phyloP scores from a whole-genome alignment of 2,888 invertebrate genomes.

The Hydroisotoma schaefferi region DNA sequence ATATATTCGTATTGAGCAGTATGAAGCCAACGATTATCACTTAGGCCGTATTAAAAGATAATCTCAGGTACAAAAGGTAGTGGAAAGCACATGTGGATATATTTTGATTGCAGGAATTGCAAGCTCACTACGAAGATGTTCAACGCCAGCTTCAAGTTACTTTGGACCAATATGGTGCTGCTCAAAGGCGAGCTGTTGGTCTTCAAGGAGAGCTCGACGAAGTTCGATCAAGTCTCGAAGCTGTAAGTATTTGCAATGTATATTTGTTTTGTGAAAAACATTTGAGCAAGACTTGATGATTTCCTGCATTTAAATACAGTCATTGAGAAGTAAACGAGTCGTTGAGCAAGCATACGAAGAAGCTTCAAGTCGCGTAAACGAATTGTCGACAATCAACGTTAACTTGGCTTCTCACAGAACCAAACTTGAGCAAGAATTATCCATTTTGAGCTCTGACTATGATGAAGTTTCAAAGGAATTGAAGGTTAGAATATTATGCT shows the following conservation, averaged over 20 bases:
- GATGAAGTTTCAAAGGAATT: slow-evolving; percentile 97
- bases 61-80: too few species aligned
- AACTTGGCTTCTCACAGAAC: slow-evolving; percentile 90
- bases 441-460: slow-evolving; percentile 88
- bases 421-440: slow-evolving; percentile 91
- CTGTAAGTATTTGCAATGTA: too few species aligned
- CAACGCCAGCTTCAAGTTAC: slow-evolving; percentile 94
- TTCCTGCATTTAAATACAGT: slow-evolving; percentile 63
- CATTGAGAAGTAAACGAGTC: slow-evolving; percentile 84
- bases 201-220: slow-evolving; percentile 95
- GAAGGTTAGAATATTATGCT: too few species aligned
- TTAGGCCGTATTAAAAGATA: too few species aligned
- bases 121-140: slow-evolving; percentile 92
- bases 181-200: slow-evolving; percentile 70
- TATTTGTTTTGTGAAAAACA: too few species aligned
- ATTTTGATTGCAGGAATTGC: slow-evolving; percentile 66
- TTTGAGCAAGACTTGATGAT: too few species aligned
- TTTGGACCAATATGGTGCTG: slow-evolving; percentile 85
- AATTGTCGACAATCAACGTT: slow-evolving; percentile 90
- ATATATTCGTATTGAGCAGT: neutral
- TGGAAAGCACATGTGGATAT: too few species aligned
- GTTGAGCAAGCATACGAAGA: slow-evolving; percentile 90
- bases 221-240: slow-evolving; percentile 84
- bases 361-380: slow-evolving; percentile 84
- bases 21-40: too few species aligned